Evolutionary conservation across 2,797 vertebrate genomes (phyloP).

Genomic region (Vespertilio murinus): DNA sequence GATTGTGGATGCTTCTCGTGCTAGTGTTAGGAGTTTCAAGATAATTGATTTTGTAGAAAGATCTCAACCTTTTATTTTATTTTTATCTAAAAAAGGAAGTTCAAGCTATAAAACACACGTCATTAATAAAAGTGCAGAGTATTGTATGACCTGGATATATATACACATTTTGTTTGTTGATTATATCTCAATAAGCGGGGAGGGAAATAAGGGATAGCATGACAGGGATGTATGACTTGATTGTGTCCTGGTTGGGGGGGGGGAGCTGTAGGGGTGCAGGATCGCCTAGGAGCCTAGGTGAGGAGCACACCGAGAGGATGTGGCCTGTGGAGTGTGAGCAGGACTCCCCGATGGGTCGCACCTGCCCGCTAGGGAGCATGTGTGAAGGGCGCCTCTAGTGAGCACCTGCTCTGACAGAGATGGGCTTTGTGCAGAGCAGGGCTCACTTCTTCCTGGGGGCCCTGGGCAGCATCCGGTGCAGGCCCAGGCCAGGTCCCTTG

Average conservation of each 20-base stretch:
- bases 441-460: not conserved
- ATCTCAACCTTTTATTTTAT: not conserved
- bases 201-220: not conserved
- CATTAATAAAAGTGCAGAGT: not conserved
- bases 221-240: fast-evolving
- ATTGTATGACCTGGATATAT: not conserved
- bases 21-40: not conserved
- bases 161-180: not conserved
- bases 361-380: no score
- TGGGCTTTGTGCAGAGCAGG: not conserved
- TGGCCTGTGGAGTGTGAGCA: fast-evolving
- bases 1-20: not conserved
- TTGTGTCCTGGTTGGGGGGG: fast-evolving
- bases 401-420: not conserved
- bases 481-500: no score
- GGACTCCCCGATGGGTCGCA: fast-evolving
- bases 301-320: fast-evolving
- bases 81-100: not conserved
- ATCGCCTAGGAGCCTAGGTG: fast-evolving
- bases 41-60: not conserved
- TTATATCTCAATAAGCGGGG: not conserved
- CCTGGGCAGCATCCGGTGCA: not conserved
- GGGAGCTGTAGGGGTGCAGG: fast-evolving
- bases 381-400: fast-evolving
- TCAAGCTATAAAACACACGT: not conserved